These are phyloP conservation scores for Drosophila tani DNA, from an alignment of 1,140 invertebrate species.

Conservation along the genomic window DNA sequence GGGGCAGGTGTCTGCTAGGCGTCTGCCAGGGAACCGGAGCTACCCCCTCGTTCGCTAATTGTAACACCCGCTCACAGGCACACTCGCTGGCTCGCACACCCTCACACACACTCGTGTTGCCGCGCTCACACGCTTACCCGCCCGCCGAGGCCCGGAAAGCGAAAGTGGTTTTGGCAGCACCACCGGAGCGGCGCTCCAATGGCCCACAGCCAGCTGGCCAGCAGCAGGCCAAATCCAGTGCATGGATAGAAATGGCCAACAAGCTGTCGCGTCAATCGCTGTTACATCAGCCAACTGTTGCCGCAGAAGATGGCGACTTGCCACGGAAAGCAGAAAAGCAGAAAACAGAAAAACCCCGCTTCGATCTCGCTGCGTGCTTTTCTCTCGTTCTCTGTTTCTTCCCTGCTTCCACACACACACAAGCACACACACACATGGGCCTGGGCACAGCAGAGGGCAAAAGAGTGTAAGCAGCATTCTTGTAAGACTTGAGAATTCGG, in stretches of 20 bases:
- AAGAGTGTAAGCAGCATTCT: neutral
- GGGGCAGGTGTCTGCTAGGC: slow-evolving; percentile 28
- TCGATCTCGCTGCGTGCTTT: slow-evolving; percentile 38
- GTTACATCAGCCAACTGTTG: slow-evolving; percentile 73
- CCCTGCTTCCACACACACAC: slow-evolving; percentile 10
- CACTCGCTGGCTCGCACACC: neutral
- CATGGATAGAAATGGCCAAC: slow-evolving; percentile 62
- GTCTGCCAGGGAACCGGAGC: slow-evolving; percentile 5
- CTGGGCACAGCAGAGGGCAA: neutral
- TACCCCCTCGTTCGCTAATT: slow-evolving; percentile 15
- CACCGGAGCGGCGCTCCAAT: slow-evolving; percentile 33
- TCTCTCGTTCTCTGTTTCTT: slow-evolving; percentile 24
- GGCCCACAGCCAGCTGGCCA: slow-evolving; percentile 47
- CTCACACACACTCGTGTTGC: neutral
- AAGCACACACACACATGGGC: neutral
- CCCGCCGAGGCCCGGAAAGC: slow-evolving; percentile 55
- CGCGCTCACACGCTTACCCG: slow-evolving; percentile 7
- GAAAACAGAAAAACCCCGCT: slow-evolving; percentile 32
- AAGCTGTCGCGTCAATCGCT: slow-evolving; percentile 27
- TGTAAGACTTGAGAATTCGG: neutral
- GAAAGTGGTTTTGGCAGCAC: slow-evolving; percentile 73
- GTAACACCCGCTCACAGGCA: slow-evolving; percentile 3
- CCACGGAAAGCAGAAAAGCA: slow-evolving; percentile 31
- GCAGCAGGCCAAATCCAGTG: slow-evolving; percentile 49
- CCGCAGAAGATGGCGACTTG: slow-evolving; percentile 74